Evolutionary conservation across 1,140 invertebrate species (phyloP).

Genomic region (Ptiloglossa arizonensis): DNA sequence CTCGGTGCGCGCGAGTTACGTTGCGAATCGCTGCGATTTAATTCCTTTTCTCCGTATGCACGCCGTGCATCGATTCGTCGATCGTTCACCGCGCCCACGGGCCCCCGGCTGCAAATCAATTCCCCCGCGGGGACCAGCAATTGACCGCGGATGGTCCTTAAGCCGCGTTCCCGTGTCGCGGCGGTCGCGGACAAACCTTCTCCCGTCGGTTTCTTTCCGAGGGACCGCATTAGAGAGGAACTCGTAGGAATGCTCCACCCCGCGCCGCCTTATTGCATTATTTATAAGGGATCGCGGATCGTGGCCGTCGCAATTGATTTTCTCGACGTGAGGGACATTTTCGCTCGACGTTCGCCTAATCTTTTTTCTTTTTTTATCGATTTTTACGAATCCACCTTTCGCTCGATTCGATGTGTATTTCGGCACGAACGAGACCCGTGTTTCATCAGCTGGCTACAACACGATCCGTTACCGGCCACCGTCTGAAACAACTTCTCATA

Average conservation of each 20-base stretch:
- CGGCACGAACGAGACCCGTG: too few species aligned
- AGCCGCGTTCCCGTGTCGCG: too few species aligned
- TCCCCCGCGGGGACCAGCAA: neutral
- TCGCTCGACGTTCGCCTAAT: neutral
- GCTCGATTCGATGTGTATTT: too few species aligned
- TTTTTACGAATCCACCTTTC: neutral
- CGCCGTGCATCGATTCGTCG: constrained; percentile 30
- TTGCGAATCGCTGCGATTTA: constrained; percentile 18
- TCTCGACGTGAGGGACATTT: neutral
- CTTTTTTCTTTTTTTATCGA: neutral
- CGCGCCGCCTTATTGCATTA: constrained; percentile 33
- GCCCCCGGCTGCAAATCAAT: constrained; percentile 42
- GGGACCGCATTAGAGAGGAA: constrained; percentile 22
- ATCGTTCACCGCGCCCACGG: constrained; percentile 48
- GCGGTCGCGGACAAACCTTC: constrained; percentile 28
- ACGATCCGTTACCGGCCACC: too few species aligned
- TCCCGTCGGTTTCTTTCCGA: neutral
- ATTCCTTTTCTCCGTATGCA: constrained; percentile 29
- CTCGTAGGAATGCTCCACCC: constrained; percentile 36
- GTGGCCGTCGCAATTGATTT: constrained; percentile 21
- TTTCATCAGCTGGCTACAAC: too few species aligned
- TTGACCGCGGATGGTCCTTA: neutral
- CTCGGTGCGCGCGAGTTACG: neutral
- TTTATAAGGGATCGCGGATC: constrained; percentile 40
- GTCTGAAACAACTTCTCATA: too few species aligned